Base-by-base conservation (phyloP, 1,140 invertebrate genomes). In the Atta cephalotes region DNA sequence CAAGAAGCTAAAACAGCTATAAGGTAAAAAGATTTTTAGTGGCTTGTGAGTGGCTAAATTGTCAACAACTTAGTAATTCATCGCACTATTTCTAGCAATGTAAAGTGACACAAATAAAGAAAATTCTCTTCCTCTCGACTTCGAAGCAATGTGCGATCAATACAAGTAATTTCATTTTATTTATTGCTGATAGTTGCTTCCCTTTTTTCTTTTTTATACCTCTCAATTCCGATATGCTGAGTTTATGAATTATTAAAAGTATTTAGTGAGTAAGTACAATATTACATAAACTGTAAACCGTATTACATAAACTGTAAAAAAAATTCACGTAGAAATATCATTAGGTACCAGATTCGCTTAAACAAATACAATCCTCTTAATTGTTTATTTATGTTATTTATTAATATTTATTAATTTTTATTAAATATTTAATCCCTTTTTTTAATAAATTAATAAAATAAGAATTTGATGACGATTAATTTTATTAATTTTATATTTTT, bases 11-110 rank as follows among this genome's bases (percentile, higher is more conserved):
- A 45, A 82, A 79, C 12, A 16, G 21, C 56, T 77, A 39, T 76
- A 18, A 18, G 31, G 2, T 82, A 82, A 82, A 56, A 82, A 56
- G 80, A 82, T 82, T 82, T 49, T 18, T 21, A 51, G 35, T 21
- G 79, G 35, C 35, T 60, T 72, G 21, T 62, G 58, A 82, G 56
- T 72, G 49, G 66, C 14, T 39, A n/a, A 60, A 49, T 31, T 72
- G 35, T 70, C 28, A 28, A 79, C 63, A 53, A 60, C 3, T 51
- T 3, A 10, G 31, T 25, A 39, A 16, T 58, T 71, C 16, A 31
- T 71, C 65, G 9, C 58, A 25, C 0, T 82, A 72, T 49, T 74
- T 82, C 53, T 28, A 12, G 25, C 18, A 49, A 45, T 14, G 0
- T 53, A 10, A 6, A n/a, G 6, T 3, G 53, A n/a, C 6, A 21